A percentile compares a stretch with the other conserved stretches of the same genome.
phyloP scores from a whole-genome alignment of 2,888 invertebrate genomes.

The Gnatocerus cornutus region DNA sequence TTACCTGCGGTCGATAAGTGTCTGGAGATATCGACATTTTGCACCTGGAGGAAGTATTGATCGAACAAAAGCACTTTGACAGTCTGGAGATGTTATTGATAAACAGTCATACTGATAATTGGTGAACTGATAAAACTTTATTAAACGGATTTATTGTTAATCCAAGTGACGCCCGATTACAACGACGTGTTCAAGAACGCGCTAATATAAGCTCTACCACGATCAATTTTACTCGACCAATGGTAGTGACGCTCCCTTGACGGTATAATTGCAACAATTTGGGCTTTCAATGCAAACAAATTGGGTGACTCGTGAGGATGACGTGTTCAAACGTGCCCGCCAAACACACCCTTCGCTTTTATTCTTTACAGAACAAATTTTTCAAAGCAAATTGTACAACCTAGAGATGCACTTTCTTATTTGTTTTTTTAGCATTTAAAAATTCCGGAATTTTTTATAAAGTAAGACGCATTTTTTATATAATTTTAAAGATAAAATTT shows the following conservation, averaged over 20 bases:
- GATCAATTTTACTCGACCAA: slow-evolving; percentile 41
- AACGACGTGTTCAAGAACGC: slow-evolving; percentile 16
- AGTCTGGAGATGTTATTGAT: not conserved
- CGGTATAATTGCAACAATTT: slow-evolving; percentile 37
- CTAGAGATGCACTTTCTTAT: no score
- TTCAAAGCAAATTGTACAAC: no score
- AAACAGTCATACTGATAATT: slow-evolving; percentile 3
- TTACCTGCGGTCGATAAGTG: slow-evolving; percentile 39
- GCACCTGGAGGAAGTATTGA: slow-evolving; percentile 23
- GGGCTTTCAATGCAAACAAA: slow-evolving; percentile 41
- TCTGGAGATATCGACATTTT: slow-evolving; percentile 45
- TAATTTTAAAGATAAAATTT: no score
- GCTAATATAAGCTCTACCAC: slow-evolving; percentile 18
- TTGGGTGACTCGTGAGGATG: slow-evolving; percentile 7
- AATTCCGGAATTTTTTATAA: no score
- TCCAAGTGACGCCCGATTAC: slow-evolving; percentile 21
- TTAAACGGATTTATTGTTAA: slow-evolving; percentile 17
- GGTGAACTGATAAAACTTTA: slow-evolving; percentile 20
- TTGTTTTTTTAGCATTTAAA: no score
- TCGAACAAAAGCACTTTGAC: slow-evolving; percentile 40
- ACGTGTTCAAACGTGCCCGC: slow-evolving; percentile 23
- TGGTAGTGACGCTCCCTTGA: slow-evolving; percentile 23
- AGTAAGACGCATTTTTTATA: no score
- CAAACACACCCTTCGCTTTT: slow-evolving; percentile 1
- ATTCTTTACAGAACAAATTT: no score